Base-by-base conservation (phyloP, 1,140 invertebrate species). In the Akabosia matsudoensis region DNA sequence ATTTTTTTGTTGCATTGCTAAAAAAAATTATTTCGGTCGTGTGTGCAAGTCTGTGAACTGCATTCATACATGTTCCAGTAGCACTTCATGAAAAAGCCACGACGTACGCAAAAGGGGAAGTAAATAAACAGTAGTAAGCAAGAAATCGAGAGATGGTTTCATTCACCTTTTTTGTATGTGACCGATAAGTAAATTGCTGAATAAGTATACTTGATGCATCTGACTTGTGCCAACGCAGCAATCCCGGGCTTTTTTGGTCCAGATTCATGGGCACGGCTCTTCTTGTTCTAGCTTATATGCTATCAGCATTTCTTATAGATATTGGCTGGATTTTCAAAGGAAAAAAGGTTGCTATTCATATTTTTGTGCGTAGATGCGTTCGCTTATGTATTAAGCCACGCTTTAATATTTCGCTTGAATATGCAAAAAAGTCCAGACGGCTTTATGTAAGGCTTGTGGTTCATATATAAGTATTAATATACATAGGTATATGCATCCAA, bases 171-270 rank as follows among this genome's bases (percentile, higher is more conserved):
- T 67, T 67, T 67, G 30, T 67, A 30, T 67, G 61, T 67, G 61
- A 67, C 61, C 61, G 61, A 67, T 67, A 67, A 67, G 61, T 30
- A 67, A 67, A 67, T 30, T 67, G 61, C 61, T 67, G 61, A 67
- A 67, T 67, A 67, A 67, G 61, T 67, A 67, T 30, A 67, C 61
- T 67, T 67, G 61, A 67, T 67, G 61, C 61, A 67, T 67, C 61
- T 67, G 61, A 67, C 61, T 67, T 67, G 61, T 67, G 61, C 61
- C 61, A 67, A 67, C 61, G 61, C 61, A 67, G 61, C 61, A 67
- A 67, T 67, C 61, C 61, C 61, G 61, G 61, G 28, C 22, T 67
- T 67, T n/a, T n/a, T 67, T 67, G 61, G 61, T 67, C 61, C 61
- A 67, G 61, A 67, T 67, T 67, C 61, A 67, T 31, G 61, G 61